Percentiles rank a stretch among this genome's conserved stretches.
Evolutionary conservation across 2,888 invertebrate species (phyloP).

Genomic region (Electrophaes corylata): DNA sequence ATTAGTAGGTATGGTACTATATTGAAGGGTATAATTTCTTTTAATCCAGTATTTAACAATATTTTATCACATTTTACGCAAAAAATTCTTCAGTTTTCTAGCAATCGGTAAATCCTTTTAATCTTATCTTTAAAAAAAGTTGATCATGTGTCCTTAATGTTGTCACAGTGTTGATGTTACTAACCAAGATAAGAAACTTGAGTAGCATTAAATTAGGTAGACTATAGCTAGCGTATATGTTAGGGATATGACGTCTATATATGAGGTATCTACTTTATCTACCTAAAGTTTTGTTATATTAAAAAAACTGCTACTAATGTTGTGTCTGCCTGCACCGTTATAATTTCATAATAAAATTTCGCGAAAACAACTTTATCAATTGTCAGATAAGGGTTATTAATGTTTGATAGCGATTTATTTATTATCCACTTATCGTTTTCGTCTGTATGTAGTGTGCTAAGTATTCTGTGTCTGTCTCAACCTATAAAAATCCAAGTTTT

Average conservation of each 20-base stretch:
- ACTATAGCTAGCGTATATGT: too few relatives aligned
- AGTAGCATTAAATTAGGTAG: too few relatives aligned
- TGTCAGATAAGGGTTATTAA: conserved; percentile 43
- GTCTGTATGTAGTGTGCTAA: conserved; percentile 5
- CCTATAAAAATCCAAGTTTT: too few relatives aligned
- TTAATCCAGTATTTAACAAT: too few relatives aligned
- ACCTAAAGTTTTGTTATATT: background rate
- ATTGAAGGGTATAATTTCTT: too few relatives aligned
- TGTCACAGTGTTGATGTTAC: conserved; percentile 6
- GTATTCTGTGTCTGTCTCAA: background rate
- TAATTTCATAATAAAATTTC: conserved; percentile 29
- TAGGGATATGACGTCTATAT: too few relatives aligned
- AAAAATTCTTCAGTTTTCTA: background rate
- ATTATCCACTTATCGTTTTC: conserved; percentile 29
- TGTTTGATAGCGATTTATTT: conserved; percentile 37
- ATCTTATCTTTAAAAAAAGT: conserved; percentile 8
- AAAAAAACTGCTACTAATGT: conserved; percentile 7
- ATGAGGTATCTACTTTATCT: background rate
- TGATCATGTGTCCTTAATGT: conserved; percentile 7
- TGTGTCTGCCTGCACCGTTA: conserved; percentile 36
- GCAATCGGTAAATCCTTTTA: background rate
- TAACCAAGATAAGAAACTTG: conserved; percentile 6
- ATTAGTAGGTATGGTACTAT: too few relatives aligned
- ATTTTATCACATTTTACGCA: background rate
- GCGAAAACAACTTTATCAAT: conserved; percentile 51